Evolutionary conservation across 2,113 vertebrate species (phyloP), one percentile per base, ranked within the genome.

Genomic region (Pelmatolapia mariae): DNA sequence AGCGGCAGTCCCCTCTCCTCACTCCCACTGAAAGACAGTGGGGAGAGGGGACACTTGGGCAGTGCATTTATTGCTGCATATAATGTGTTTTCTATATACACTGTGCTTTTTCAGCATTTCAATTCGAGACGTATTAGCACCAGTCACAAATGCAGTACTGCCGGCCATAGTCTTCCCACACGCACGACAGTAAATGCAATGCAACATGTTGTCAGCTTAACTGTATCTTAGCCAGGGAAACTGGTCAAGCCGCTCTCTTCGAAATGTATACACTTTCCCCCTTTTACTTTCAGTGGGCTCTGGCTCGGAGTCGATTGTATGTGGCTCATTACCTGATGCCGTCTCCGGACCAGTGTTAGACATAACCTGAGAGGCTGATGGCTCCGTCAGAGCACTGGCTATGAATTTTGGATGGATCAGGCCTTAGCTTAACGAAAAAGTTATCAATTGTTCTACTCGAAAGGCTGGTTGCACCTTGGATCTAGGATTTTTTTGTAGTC

Each of bases 231-330:
- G 57, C 57, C 29, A 61, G 57, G 9, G 29, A 57, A 57, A 57
- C 1, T 61, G 57, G 57, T 61, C 57, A 61, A 61, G 57, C 57
- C 1, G 15, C 57, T 33, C 1, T 61, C 16, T 10, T 61, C 5
- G 9, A 61, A 33, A 33, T 33, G 3, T 59, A 61, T 61, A 61
- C 57, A 18, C 57, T 61, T 61, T 10, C 29, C 57, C 57, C 16
- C 5, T 33, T 61, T 61, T 33, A 61, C 57, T 61, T 61, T 61
- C 57, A 61, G 57, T 61, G 29, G 9, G 2, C 29, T 33, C 5
- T 61, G 57, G 16, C 16, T 61, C 1, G 0, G 3, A 61, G 57
- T 61, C 3, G 1, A 61, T 61, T 0, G 2, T 33, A 11, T 61
- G 29, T 61, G 59, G 59, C 59, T 61, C 59, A 61, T 61, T 61